Conservation (phyloP, 1,140 invertebrate genomes). For the Telenomus remus region DNA sequence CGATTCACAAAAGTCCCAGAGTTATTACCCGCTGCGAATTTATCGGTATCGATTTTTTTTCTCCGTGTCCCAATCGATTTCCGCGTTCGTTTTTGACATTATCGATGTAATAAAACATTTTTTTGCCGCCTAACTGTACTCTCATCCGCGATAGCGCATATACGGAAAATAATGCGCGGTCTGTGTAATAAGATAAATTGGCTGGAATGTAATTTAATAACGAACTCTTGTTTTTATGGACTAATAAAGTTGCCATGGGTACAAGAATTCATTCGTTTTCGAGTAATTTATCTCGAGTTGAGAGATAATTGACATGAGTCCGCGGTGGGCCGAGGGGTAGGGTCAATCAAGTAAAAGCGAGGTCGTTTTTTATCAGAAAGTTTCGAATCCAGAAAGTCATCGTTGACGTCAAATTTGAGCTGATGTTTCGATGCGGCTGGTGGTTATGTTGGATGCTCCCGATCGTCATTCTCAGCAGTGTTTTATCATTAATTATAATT, state of each 20-base stretch:
- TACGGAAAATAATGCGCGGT: neutral
- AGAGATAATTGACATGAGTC: conserved; percentile 11
- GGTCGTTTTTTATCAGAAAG: no score
- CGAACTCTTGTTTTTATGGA: conserved; percentile 16
- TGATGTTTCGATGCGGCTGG: conserved; percentile 56
- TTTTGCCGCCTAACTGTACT: neutral
- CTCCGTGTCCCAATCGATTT: neutral
- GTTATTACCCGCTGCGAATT: neutral
- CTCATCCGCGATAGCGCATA: no score
- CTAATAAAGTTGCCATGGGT: conserved; percentile 26
- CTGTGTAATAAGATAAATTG: conserved; percentile 37
- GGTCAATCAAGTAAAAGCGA: neutral
- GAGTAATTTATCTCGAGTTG: conserved; percentile 20
- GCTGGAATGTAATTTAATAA: conserved; percentile 38
- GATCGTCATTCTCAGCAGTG: conserved; percentile 70
- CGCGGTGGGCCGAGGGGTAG: neutral
- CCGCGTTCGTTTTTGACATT: conserved; percentile 7
- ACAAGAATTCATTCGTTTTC: conserved; percentile 21
- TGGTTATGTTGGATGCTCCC: conserved; percentile 60
- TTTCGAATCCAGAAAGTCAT: conserved; percentile 20
- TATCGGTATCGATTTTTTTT: conserved; percentile 14
- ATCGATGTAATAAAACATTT: neutral
- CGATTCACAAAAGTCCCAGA: no score
- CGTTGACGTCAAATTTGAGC: conserved; percentile 52
- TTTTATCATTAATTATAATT: conserved; percentile 76